These are phyloP conservation scores for Trichonephila clavata DNA, from an alignment of 1,140 invertebrate genomes.

Conservation along the genomic window DNA sequence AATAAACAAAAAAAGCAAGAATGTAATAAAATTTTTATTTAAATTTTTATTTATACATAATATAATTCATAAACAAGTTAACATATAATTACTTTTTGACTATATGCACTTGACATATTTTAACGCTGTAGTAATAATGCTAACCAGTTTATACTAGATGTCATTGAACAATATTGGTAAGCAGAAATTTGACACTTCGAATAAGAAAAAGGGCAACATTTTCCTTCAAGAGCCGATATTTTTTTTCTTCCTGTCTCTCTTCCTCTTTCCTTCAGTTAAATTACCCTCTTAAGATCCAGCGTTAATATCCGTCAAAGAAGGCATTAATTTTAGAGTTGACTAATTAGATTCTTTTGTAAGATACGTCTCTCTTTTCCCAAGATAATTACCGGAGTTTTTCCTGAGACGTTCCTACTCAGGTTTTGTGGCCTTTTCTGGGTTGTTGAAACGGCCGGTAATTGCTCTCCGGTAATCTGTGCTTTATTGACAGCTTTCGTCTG, in stretches of 20 bases:
- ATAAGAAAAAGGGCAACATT: neutral
- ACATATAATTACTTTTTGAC: neutral
- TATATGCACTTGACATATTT: neutral
- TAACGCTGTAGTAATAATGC: neutral
- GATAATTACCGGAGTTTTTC: constrained; percentile 56
- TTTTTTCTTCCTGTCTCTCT: too few species aligned
- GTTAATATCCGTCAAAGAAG: constrained; percentile 62
- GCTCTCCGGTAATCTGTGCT: constrained; percentile 28
- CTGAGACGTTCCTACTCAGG: neutral
- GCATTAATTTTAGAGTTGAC: constrained; percentile 52
- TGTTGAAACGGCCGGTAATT: constrained; percentile 38
- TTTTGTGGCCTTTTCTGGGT: constrained; percentile 31
- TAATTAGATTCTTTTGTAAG: constrained; percentile 61
- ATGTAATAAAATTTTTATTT: too few species aligned
- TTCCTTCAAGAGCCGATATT: neutral
- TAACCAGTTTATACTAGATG: neutral
- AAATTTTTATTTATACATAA: too few species aligned
- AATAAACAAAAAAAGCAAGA: too few species aligned
- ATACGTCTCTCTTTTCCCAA: constrained; percentile 51
- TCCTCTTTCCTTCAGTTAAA: neutral
- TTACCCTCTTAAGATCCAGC: constrained; percentile 48
- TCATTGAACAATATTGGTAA: neutral
- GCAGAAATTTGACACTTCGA: neutral
- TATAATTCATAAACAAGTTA: neutral
- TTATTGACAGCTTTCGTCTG: constrained; percentile 60